A percentile compares a stretch with the other conserved stretches of the same genome.
phyloP scores from a whole-genome alignment of 2,113 vertebrate genomes.

The Chrysemys picta region DNA sequence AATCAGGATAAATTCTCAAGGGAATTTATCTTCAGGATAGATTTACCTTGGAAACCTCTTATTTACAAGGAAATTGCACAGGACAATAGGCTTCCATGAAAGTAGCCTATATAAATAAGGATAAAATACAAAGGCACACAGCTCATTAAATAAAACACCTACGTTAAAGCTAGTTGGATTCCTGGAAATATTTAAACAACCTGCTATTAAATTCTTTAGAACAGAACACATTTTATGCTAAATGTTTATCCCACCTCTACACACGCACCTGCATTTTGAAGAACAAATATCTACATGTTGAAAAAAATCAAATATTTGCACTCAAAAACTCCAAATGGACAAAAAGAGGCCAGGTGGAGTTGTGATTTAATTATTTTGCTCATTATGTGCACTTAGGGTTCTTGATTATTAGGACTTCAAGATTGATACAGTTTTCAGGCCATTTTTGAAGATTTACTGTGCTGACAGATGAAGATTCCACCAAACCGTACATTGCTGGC shows the following conservation, averaged over 20 bases:
- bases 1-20: not conserved
- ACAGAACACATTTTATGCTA: not conserved
- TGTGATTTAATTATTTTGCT: not conserved
- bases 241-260: not conserved
- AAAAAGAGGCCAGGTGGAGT: not conserved
- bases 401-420: not conserved
- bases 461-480: not conserved
- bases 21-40: not conserved
- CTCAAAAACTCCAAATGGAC: not conserved
- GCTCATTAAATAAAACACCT: not conserved
- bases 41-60: not conserved
- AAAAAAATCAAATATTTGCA: not conserved
- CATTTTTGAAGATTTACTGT: not conserved
- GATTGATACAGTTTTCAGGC: not conserved
- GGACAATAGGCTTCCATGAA: not conserved
- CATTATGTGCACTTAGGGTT: not conserved
- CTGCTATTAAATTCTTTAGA: not conserved
- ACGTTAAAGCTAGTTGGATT: not conserved
- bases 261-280: not conserved
- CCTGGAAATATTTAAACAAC: rapidly evolving
- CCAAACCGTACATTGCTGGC: not conserved
- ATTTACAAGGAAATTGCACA: not conserved
- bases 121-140: not conserved
- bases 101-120: rapidly evolving
- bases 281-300: not conserved